A percentile compares a stretch with the other conserved stretches of the same genome.
Evolutionary conservation across 1,140 invertebrate genomes (phyloP).

Genomic region (Magallana ariakensis): DNA sequence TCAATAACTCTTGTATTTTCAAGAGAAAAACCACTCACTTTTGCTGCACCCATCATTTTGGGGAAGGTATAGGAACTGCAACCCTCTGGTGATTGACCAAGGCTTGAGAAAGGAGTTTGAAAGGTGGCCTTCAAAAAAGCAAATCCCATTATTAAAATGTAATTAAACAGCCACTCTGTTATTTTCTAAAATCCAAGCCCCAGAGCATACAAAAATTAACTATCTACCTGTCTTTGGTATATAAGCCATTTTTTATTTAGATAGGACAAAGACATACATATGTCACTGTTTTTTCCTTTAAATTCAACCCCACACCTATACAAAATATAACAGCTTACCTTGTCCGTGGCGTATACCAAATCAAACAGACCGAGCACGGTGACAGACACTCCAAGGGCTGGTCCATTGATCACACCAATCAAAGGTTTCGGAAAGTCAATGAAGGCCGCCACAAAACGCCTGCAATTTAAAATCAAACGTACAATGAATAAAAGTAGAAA

Average conservation of each 20-base stretch:
- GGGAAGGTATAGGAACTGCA: constrained; percentile 92
- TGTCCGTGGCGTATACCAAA: constrained; percentile 91
- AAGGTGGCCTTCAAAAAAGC: constrained; percentile 87
- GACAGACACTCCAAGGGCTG: constrained; percentile 93
- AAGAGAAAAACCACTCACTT: constrained; percentile 81
- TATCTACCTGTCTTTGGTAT: too few species aligned
- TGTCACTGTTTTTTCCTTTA: too few species aligned
- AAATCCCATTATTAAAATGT: constrained; percentile 38
- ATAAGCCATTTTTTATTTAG: background rate
- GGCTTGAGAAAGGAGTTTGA: constrained; percentile 89
- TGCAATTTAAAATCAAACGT: constrained; percentile 62
- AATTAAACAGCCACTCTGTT: background rate
- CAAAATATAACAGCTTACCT: constrained; percentile 60
- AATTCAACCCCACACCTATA: too few species aligned
- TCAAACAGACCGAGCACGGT: constrained; percentile 93
- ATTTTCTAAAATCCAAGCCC: too few species aligned
- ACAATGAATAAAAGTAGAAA: too few species aligned
- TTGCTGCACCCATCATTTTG: constrained; percentile 87
- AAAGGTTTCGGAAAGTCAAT: constrained; percentile 94
- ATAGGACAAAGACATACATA: too few species aligned
- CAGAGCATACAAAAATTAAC: too few species aligned
- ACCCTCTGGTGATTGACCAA: constrained; percentile 91
- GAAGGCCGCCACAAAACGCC: constrained; percentile 87
- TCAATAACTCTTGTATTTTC: background rate
- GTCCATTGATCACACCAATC: constrained; percentile 94